These are phyloP conservation scores for Ciconia maguari DNA, from an alignment of 2,113 vertebrate genomes.

Conservation along the genomic window DNA sequence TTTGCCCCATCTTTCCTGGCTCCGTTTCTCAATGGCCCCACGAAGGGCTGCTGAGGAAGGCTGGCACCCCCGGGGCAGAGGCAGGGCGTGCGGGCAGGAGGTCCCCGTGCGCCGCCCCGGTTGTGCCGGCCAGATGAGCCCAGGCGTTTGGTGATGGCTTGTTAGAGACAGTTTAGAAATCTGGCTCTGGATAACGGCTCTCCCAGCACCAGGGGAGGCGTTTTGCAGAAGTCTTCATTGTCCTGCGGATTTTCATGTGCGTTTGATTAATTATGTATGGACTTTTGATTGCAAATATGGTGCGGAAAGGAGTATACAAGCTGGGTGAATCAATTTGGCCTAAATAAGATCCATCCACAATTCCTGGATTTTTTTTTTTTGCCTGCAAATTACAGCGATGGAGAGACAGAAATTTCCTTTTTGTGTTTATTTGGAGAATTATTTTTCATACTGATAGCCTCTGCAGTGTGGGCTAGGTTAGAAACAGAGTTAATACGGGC, in stretches of 20 bases:
- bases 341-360: background rate
- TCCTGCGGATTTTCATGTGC: background rate
- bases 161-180: background rate
- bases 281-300: background rate
- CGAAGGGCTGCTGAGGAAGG: rapidly evolving
- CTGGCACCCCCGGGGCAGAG: background rate
- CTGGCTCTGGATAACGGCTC: background rate
- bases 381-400: background rate
- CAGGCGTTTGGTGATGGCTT: rapidly evolving
- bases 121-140: background rate
- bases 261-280: conserved; percentile 1
- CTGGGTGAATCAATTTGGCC: background rate
- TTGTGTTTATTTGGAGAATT: background rate
- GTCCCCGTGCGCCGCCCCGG: rapidly evolving
- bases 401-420: background rate
- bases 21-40: background rate
- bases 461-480: background rate
- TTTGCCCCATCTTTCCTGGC: too few species aligned
- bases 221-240: background rate
- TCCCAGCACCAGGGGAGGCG: rapidly evolving
- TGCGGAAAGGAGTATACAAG: background rate
- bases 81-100: background rate
- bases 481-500: background rate
- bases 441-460: background rate
- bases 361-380: background rate